Base-by-base conservation (phyloP, 2,888 invertebrate species). In the Hypomecis punctinalis region DNA sequence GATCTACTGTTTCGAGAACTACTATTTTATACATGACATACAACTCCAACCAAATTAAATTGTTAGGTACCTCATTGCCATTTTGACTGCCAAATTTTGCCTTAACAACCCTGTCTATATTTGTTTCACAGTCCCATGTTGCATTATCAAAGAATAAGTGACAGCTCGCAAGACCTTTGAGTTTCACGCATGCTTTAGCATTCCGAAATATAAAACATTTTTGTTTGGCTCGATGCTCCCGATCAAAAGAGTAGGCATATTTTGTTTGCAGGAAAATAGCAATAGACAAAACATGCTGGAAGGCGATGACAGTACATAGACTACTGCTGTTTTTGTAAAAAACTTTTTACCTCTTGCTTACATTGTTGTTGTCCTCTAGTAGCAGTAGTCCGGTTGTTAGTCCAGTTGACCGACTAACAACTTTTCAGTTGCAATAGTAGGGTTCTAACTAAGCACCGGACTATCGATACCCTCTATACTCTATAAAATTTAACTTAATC, bases 131-230 rank as follows among this genome's bases (percentile, higher is more conserved):
- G 6, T 52, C n/a, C 40, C 23, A 23, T 8, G 13, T 42, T 67
- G 48, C 63, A 63, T 68, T 57, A 54, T 46, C 54, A 56, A 63
- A 55, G 59, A 56, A 61, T 54, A 65, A 72, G 49, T 72, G 72
- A 70, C 70, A 63, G 68, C 42, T 47, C 9, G 43, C 58, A 60
- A 68, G 63, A 61, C 68, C 70, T 63, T 72, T 65, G 60, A 69
- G 67, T 64, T 67, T 66, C 63, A 72, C 61, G 70, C 70, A 63
- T 70, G 66, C 58, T 68, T 68, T 61, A 54, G 61, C 68, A 63
- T 65, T 40, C 46, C 45, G 55, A 63, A 56, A 69, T 63, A 63
- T 69, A 65, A 53, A 72, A 67, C 52, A 60, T 60, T 47, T 63
- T 61, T 63, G 62, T 63, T 66, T 67, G 59, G 40, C 33, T 56